A percentile compares a stretch with the other conserved stretches of the same genome.
Conservation (phyloP, 1,140 invertebrate species). For the Sesamia nonagrioides region DNA sequence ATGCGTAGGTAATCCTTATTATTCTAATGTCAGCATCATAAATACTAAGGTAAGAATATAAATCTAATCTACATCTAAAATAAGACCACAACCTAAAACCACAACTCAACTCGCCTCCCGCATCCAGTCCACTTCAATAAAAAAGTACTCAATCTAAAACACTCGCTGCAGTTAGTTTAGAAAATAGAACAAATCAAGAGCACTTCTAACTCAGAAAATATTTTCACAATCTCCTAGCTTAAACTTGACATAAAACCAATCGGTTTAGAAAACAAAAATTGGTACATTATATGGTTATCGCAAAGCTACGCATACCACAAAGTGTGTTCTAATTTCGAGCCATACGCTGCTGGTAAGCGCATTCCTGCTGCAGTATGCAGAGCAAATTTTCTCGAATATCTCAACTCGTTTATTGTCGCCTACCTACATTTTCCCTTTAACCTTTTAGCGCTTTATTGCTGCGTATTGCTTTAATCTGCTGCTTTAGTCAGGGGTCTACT, state of each 20-base stretch:
- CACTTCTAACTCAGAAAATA: slow-evolving; percentile 20
- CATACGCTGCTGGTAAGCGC: slow-evolving; percentile 53
- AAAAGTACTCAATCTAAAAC: slow-evolving; percentile 26
- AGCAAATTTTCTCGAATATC: slow-evolving; percentile 61
- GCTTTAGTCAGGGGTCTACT: slow-evolving; percentile 46
- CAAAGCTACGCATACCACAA: slow-evolving; percentile 61
- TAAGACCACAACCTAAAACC: neutral
- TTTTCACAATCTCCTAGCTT: slow-evolving; percentile 5
- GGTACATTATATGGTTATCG: slow-evolving; percentile 49
- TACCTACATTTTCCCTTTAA: slow-evolving; percentile 50
- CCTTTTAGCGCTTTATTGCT: slow-evolving; percentile 54
- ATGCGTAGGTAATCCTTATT: too few species aligned
- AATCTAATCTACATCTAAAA: neutral
- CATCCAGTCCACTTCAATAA: slow-evolving; percentile 4
- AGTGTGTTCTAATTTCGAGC: slow-evolving; percentile 68
- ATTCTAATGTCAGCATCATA: too few species aligned
- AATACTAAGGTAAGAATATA: neutral
- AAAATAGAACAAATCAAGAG: slow-evolving; percentile 13
- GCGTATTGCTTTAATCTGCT: slow-evolving; percentile 54
- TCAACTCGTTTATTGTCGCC: slow-evolving; percentile 60
- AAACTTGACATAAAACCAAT: slow-evolving; percentile 29
- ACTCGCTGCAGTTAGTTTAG: slow-evolving; percentile 22
- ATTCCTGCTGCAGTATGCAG: slow-evolving; percentile 59
- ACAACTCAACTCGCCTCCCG: neutral
- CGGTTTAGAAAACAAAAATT: slow-evolving; percentile 9